Evolutionary conservation across 2,888 invertebrate species (phyloP).

Genomic region (Tetanocera ferruginea): DNA sequence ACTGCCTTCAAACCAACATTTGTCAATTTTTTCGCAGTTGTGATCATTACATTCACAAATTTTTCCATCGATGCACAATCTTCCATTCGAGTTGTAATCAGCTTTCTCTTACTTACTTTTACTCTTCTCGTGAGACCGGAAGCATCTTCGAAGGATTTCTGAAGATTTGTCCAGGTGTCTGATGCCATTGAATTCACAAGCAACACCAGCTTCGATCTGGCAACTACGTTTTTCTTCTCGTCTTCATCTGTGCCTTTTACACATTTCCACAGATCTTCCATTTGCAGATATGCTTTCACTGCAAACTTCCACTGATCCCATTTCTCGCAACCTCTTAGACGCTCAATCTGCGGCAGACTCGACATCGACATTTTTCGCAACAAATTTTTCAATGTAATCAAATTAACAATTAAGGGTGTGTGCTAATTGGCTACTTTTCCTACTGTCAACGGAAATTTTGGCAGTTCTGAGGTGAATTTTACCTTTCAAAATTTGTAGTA

Average conservation of each 20-base stretch:
- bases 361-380: not conserved
- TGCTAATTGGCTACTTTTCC: no score
- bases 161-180: constrained; percentile 54
- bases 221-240: constrained; percentile 16
- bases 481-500: no score
- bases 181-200: constrained; percentile 51
- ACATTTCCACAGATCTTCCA: constrained; percentile 30
- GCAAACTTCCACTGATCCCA: constrained; percentile 43
- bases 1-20: constrained; percentile 48
- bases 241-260: constrained; percentile 18
- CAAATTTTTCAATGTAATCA: no score
- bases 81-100: constrained; percentile 46
- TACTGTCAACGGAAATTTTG: no score
- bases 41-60: constrained; percentile 54
- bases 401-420: no score
- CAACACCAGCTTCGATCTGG: constrained; percentile 41
- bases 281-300: constrained; percentile 8
- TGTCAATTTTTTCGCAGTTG: constrained; percentile 54
- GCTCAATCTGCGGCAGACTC: not conserved
- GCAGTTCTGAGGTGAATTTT: no score
- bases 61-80: constrained; percentile 53
- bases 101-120: constrained; percentile 51
- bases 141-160: constrained; percentile 55
- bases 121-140: constrained; percentile 53
- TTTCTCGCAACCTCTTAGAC: constrained; percentile 18